Base-by-base conservation (phyloP, 2,113 vertebrate genomes). In the Apodemus sylvaticus region DNA sequence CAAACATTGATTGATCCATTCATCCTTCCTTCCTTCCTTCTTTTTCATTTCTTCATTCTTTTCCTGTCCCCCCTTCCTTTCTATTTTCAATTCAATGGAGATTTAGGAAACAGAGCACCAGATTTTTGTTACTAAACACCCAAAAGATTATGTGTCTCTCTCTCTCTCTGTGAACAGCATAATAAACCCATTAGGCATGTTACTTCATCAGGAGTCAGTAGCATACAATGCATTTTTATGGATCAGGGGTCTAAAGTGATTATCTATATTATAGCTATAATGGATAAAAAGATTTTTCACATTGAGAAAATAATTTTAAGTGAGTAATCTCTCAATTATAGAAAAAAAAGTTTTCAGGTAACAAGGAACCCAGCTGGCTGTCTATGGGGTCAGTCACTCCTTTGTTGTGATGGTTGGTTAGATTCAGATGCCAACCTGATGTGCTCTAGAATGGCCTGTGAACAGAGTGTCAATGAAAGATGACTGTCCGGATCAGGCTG, bases 291-390 rank as follows among this genome's bases (percentile, higher is more conserved):
- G 17, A 94, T n/a, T 11, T 77, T 95, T 78, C 48, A 90, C 42
- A 89, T 10, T 70, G 42, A 96, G 86, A 74, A 94, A 92, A 89
- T 86, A 62, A 86, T 82, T 95, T 96, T 42, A 85, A 92, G 42
- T 58, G 53, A 70, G 39, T 77, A 48, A 55, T 17, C 8, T 87
- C 39, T 77, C 16, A 45, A 68, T 42, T 55, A 76, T 66, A 17
- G 34, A 68, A 58, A 68, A 64, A 93, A 88, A 62, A 66, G 48
- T 91, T 92, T 94, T 34, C 74, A 93, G n/a, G 34, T 19, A 85
- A 58, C 42, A 68, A 94, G 74, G 6, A 70, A 10, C 51, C 58
- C n/a, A 42, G 1, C 51, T 68, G 86, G 26, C 36, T 94, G 39
- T 81, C 45, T 70, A 78, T 62, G 16, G 26, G 42, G 68, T 77